Evolutionary conservation across 2,113 vertebrate species (phyloP).

Genomic region (Pterocles gutturalis): DNA sequence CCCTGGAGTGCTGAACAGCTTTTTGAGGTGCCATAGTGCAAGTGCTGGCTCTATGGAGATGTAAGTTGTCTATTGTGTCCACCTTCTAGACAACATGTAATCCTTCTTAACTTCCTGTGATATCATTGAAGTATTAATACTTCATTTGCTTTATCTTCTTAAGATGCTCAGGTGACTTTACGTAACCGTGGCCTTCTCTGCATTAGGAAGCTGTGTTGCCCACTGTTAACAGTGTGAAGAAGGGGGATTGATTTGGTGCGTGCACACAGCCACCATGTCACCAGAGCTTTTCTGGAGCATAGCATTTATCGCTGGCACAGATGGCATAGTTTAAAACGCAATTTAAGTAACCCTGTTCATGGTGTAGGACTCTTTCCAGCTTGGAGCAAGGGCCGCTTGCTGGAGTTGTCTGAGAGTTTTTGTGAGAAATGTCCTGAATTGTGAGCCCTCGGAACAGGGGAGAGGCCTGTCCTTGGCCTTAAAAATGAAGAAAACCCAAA

Average conservation of each 20-base stretch:
- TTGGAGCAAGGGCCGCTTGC: neutral
- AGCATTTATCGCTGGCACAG: neutral
- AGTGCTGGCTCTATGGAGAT: neutral
- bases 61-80: neutral
- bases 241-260: neutral
- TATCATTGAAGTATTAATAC: neutral
- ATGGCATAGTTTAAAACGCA: neutral
- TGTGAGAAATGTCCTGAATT: neutral
- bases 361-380: neutral
- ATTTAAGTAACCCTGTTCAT: neutral
- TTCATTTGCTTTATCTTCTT: neutral
- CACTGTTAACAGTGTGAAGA: accelerated
- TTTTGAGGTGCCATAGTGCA: accelerated
- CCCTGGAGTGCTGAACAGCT: neutral
- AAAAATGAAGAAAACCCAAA: neutral
- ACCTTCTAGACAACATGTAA: neutral
- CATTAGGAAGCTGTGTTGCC: neutral
- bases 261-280: neutral
- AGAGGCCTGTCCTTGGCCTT: neutral
- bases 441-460: neutral
- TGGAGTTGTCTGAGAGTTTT: neutral
- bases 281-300: neutral
- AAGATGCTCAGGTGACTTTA: neutral
- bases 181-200: neutral
- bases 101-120: neutral